Evolutionary conservation across 2,888 invertebrate genomes (phyloP), one percentile per base, ranked within the genome.

Genomic region (Linyphia triangularis): DNA sequence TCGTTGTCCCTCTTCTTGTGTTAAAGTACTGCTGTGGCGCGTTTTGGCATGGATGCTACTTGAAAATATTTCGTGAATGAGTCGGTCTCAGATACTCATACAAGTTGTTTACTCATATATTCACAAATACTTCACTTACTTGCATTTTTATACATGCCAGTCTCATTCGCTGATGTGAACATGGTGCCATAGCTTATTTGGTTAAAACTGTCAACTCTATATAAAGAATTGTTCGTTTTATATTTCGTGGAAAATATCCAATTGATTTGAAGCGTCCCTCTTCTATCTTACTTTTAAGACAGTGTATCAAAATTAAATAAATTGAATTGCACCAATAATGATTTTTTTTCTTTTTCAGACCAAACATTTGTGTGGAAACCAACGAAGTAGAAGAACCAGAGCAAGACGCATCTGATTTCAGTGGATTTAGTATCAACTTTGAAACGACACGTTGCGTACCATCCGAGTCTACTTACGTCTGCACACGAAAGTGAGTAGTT

Each of bases 361-460:
- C 94, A 69, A 95, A 95, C 91, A 95, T 95, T 24, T 95, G 95
- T 91, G 94, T 94, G 59, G 95, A 95, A 91, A 94, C 94, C 67
- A 94, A 94, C 91, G 94, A 94, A 91, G 93, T 92, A 37, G 92
- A 92, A 72, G 92, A 92, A 40, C 73, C 88, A 2, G 88, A 88
- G 70, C 69, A 69, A 33, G 82, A 88, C 4, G 26, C n/a, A 0
- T 5, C 30, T 16, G 79, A 86, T 30, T 51, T 79, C 28, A 24
- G 59, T 6, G 86, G 81, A 75, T 88, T 88, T 51, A 88, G 59
- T 59, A 86, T 86, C 51, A 86, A 86, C n/a, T 88, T 88, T 19
- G 67, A 88, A 69, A 77, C 88, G 4, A 88, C 88, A 0, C 88
- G 82, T 1, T 88, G 88, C 16, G 59, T 77, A 13, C 88, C 88